Evolutionary conservation across 2,797 vertebrate species (phyloP), one percentile per base, ranked within the genome.

Genomic region (Rhinophrynus dorsalis): DNA sequence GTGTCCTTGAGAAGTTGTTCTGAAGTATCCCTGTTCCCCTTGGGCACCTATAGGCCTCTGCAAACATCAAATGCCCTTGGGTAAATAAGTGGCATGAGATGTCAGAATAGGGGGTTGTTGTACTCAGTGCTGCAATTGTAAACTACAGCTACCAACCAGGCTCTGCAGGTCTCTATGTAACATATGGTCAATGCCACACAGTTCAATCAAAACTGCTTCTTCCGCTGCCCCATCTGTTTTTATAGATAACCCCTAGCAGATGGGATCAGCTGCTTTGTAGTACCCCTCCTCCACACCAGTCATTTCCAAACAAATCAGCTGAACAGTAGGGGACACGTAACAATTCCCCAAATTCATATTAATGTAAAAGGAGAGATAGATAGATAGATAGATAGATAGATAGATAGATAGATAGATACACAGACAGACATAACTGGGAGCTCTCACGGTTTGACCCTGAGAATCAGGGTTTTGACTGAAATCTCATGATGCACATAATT

Each of bases 131-230:
- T n/a, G n/a, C n/a, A n/a, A 72, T 32, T 55, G 50, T 55, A 15
- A 48, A 65, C 42, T 58, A 60, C 44, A 59, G 44, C n/a, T 20
- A 57, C 60, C 42, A 72, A 70, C 38, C 15, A 26, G 50, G 68
- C 51, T 63, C 52, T 35, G 30, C 52, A 9, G 68, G 59, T 63
- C 33, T 57, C 32, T 57, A 8, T 27, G 33, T 37, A 66, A 51
- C 69, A 73, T 73, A 73, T 65, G 61, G 61, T 52, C 42, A 13
- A 26, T 66, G 52, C 54, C 61, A 59, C 54, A 51, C 11, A 30
- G 27, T 50, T 58, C 35, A 30, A 24, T n/a, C 6, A 64, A 63
- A 50, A 23, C 52, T 64, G 68, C 65, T 62, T 47, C 51, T 56
- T 32, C 24, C 45, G 5, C 13, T 18, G 1, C 18, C 29, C 69